Evolutionary conservation across 2,113 vertebrate species (phyloP).

Genomic region (Brevimyrus niger): DNA sequence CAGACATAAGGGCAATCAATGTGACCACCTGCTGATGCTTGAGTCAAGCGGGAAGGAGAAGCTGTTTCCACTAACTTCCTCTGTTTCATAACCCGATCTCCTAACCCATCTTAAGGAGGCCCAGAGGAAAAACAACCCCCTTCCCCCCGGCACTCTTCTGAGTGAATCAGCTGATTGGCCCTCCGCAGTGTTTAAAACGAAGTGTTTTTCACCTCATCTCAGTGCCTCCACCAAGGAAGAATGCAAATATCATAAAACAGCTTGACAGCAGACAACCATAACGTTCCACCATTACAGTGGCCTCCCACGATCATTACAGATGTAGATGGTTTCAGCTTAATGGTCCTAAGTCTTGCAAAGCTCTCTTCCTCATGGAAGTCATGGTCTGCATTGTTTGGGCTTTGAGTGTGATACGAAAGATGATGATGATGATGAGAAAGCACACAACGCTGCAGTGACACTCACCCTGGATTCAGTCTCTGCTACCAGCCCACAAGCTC

Average conservation of each 20-base stretch:
- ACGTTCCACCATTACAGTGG: neutral
- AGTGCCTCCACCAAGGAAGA: neutral
- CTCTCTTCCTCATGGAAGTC: neutral
- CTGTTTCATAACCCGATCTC: neutral
- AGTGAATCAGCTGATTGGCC: neutral
- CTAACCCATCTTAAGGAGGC: neutral
- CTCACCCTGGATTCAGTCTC: neutral
- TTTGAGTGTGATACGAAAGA: neutral
- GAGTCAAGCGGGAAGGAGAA: neutral
- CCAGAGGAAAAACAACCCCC: neutral
- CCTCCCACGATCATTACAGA: neutral
- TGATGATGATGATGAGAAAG: neutral
- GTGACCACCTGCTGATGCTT: neutral
- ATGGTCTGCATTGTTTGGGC: neutral
- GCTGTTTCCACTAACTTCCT: neutral
- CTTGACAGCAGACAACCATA: neutral
- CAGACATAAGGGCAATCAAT: neutral
- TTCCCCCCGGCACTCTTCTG: neutral
- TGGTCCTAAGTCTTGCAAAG: neutral
- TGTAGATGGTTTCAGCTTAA: neutral
- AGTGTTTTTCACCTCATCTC: neutral
- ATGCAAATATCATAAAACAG: slow-evolving; percentile 1
- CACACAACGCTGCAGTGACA: neutral
- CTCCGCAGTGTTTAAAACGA: neutral
- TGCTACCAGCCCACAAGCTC: neutral